phyloP scores from a whole-genome alignment of 2,797 vertebrate species.

The Hirundo rustica region DNA sequence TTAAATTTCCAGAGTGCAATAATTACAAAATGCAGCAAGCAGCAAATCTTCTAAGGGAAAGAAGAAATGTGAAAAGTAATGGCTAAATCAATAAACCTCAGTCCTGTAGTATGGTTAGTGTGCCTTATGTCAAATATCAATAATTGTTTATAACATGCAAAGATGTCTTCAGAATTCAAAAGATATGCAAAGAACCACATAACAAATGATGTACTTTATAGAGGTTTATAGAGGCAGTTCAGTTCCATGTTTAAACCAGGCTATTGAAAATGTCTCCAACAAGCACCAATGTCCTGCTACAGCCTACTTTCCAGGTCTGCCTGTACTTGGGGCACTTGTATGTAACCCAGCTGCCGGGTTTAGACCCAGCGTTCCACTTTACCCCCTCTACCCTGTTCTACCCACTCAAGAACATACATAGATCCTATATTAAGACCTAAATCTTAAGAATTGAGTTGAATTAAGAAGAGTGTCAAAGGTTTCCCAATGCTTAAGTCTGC shows the following conservation, averaged over 20 bases:
- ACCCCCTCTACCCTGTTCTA: not conserved
- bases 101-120: conserved; percentile 11
- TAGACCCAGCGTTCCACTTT: accelerated
- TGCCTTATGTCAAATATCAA: conserved; percentile 48
- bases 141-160: conserved; percentile 44
- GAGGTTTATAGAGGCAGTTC: not conserved
- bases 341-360: not conserved
- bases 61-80: conserved; percentile 69
- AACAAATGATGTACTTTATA: not conserved
- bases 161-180: conserved; percentile 29
- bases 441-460: not conserved
- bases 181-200: not conserved
- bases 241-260: not conserved
- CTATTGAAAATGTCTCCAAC: not conserved
- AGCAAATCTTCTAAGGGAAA: conserved; percentile 57
- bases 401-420: not conserved
- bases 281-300: not conserved
- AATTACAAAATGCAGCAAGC: conserved; percentile 59
- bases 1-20: conserved; percentile 66
- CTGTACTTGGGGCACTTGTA: not conserved
- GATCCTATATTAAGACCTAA: not conserved
- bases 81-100: conserved; percentile 70
- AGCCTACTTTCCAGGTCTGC: not conserved
- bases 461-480: not conserved
- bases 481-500: not conserved